phyloP scores from a whole-genome alignment of 2,797 vertebrate species.

The Nannoperca australis region DNA sequence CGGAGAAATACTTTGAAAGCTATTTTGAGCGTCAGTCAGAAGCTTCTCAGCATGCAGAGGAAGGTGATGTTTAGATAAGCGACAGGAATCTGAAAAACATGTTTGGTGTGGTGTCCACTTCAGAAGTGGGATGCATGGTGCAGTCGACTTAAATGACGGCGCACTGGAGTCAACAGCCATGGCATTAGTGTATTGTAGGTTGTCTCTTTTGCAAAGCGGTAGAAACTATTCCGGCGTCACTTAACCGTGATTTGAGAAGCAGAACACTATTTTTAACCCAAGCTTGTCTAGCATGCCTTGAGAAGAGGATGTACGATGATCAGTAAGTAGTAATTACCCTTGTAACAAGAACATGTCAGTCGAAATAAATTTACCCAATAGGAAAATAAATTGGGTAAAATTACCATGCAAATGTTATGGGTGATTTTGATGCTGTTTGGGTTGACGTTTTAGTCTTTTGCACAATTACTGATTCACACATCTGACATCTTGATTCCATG shows the following conservation, averaged over 20 bases:
- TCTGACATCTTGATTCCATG: constrained; percentile 3
- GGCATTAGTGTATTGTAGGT: too few species aligned
- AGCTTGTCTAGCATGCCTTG: neutral
- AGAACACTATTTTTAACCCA: constrained; percentile 42
- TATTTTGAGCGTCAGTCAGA: constrained; percentile 32
- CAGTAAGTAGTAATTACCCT: neutral
- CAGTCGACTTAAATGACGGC: neutral
- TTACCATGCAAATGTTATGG: neutral
- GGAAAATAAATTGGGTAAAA: neutral
- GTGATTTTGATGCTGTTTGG: neutral
- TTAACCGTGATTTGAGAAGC: constrained; percentile 21
- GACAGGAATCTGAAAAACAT: neutral
- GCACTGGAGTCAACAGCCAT: neutral
- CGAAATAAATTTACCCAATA: too few species aligned
- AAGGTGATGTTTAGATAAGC: neutral
- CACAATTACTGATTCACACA: neutral
- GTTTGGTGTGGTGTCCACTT: neutral
- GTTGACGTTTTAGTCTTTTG: neutral
- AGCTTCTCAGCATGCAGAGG: neutral
- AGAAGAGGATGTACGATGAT: neutral
- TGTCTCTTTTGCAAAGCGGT: neutral
- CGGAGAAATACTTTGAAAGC: constrained; percentile 26
- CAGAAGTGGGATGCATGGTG: neutral
- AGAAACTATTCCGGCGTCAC: neutral
- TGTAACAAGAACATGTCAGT: neutral